Conservation (phyloP, 2,888 invertebrate genomes). For the Timema podura region DNA sequence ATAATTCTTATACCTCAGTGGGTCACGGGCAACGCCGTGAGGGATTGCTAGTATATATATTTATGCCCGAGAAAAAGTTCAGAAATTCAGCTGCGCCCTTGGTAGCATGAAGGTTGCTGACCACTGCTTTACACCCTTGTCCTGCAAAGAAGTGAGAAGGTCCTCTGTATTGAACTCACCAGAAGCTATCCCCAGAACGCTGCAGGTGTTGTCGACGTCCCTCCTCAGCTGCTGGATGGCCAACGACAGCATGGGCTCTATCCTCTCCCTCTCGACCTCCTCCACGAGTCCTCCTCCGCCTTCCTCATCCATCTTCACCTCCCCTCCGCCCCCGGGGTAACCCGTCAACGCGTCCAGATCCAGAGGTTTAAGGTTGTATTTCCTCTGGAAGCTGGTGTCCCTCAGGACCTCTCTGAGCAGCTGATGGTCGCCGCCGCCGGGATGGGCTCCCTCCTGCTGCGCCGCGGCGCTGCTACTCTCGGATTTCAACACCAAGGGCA, state of each 20-base stretch:
- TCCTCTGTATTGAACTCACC: conserved; percentile 54
- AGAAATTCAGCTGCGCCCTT: too few species aligned
- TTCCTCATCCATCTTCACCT: conserved; percentile 23
- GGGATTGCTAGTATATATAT: too few species aligned
- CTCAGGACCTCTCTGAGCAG: conserved; percentile 74
- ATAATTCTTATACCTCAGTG: too few species aligned
- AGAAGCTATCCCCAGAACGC: conserved; percentile 79
- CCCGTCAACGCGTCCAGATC: conserved; percentile 55
- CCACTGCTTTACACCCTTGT: too few species aligned
- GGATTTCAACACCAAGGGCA: not conserved
- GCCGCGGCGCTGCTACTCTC: not conserved
- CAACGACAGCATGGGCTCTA: conserved; percentile 77
- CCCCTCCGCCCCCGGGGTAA: conserved; percentile 13
- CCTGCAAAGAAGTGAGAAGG: too few species aligned
- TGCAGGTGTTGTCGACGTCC: conserved; percentile 81
- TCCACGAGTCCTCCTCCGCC: conserved; percentile 16
- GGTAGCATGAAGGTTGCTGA: too few species aligned
- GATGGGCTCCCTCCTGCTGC: not conserved
- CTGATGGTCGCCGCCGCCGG: conserved; percentile 55
- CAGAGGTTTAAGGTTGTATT: conserved; percentile 75
- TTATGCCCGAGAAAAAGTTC: too few species aligned
- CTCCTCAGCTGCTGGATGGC: conserved; percentile 83
- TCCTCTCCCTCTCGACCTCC: conserved; percentile 53
- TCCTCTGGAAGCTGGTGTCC: conserved; percentile 81
- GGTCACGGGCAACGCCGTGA: too few species aligned